Percentiles rank a stretch among this genome's conserved stretches.
phyloP scores from a whole-genome alignment of 2,113 vertebrate species.

The Bufo gargarizans region DNA sequence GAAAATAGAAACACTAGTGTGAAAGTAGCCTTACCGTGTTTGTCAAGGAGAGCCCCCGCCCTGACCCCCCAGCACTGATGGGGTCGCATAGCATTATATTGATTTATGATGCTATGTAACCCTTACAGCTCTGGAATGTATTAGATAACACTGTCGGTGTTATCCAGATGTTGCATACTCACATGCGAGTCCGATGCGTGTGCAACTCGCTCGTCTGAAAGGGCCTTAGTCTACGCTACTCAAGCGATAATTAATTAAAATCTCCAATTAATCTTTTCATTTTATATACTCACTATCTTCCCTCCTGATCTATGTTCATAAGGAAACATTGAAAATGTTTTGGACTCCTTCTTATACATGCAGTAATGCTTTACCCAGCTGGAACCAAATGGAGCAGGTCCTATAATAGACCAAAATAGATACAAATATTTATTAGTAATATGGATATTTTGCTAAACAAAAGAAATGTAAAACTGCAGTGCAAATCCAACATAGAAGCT shows the following conservation, averaged over 20 bases:
- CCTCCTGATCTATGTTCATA: slow-evolving; percentile 96
- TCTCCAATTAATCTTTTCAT: neutral
- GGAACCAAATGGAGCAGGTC: slow-evolving; percentile 94
- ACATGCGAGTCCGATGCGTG: no score
- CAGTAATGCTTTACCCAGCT: slow-evolving; percentile 98
- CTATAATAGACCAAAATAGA: slow-evolving; percentile 66
- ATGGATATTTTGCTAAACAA: neutral
- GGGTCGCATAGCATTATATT: no score
- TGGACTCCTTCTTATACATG: slow-evolving; percentile 92
- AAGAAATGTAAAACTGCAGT: neutral
- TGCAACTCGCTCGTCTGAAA: no score
- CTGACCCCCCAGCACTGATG: no score
- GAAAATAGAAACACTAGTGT: no score
- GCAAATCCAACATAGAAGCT: neutral
- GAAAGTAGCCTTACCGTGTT: no score
- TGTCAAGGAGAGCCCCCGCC: no score
- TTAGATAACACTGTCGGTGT: no score
- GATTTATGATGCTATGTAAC: no score
- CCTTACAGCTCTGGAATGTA: no score
- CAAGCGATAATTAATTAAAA: neutral
- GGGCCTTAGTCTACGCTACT: neutral
- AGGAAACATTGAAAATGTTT: slow-evolving; percentile 91
- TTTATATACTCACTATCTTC: slow-evolving; percentile 81
- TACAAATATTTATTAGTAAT: neutral
- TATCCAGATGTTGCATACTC: no score